Conservation (phyloP, 2,888 invertebrate genomes). For the Encarsia formosa region DNA sequence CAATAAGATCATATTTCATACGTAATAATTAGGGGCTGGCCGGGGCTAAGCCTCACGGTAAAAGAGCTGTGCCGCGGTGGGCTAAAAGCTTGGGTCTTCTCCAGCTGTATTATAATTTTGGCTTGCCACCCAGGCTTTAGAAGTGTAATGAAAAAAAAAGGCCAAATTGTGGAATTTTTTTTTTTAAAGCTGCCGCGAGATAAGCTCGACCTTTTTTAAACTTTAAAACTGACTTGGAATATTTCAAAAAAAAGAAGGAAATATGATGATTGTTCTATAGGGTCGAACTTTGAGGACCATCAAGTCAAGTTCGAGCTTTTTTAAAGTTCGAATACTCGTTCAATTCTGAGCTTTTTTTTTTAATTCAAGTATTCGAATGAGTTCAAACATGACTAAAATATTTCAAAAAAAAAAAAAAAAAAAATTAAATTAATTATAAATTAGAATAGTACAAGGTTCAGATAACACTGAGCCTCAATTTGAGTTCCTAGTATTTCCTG, state of each 20-base stretch:
- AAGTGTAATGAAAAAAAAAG: no score
- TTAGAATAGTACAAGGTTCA: no score
- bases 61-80: constrained; percentile 10
- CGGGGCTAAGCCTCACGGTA: background rate
- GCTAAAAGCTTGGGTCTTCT: constrained; percentile 18
- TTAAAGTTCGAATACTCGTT: no score
- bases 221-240: no score
- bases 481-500: no score
- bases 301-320: background rate
- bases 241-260: background rate
- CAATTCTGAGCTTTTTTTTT: no score
- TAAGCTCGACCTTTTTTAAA: no score
- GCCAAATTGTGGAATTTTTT: background rate
- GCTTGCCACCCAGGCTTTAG: constrained; percentile 14
- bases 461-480: no score
- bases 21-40: constrained; percentile 18
- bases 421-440: no score
- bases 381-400: no score
- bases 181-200: background rate
- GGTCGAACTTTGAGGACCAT: background rate
- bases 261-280: background rate
- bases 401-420: no score
- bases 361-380: no score
- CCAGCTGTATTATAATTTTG: constrained; percentile 19
- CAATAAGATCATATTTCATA: constrained; percentile 23